These are phyloP conservation scores for Mus spicilegus DNA, from an alignment of 2,113 vertebrate species.

Conservation along the genomic window DNA sequence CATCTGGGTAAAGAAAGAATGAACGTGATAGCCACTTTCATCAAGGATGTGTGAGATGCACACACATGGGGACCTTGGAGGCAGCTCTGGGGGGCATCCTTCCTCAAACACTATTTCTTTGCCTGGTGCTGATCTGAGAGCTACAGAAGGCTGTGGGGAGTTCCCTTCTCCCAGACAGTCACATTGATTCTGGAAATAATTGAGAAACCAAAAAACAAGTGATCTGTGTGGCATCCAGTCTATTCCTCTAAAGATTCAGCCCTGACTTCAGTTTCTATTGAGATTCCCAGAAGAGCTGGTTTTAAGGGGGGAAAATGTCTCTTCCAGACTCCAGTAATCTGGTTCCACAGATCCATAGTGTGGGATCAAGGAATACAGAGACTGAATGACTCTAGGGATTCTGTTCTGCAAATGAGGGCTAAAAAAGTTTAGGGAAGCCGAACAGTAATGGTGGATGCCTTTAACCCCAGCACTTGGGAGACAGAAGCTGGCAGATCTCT, in stretches of 20 bases:
- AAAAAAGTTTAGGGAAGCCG: not conserved
- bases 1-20: not conserved
- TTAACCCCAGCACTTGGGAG: too few relatives aligned
- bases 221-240: not conserved
- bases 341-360: not conserved
- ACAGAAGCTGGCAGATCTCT: too few relatives aligned
- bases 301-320: not conserved
- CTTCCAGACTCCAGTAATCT: not conserved
- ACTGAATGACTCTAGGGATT: not conserved
- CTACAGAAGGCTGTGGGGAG: not conserved
- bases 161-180: not conserved
- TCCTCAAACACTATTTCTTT: not conserved
- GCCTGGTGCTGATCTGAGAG: not conserved
- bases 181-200: constrained; percentile 6
- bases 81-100: not conserved
- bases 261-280: not conserved
- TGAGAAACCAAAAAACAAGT: constrained; percentile 6
- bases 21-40: not conserved
- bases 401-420: not conserved
- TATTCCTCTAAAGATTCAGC: not conserved
- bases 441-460: too few relatives aligned
- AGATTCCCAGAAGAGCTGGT: not conserved
- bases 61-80: not conserved
- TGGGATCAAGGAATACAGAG: not conserved
- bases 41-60: not conserved